phyloP scores from a whole-genome alignment of 2,113 vertebrate species.

The Rhinolophus sinicus region DNA sequence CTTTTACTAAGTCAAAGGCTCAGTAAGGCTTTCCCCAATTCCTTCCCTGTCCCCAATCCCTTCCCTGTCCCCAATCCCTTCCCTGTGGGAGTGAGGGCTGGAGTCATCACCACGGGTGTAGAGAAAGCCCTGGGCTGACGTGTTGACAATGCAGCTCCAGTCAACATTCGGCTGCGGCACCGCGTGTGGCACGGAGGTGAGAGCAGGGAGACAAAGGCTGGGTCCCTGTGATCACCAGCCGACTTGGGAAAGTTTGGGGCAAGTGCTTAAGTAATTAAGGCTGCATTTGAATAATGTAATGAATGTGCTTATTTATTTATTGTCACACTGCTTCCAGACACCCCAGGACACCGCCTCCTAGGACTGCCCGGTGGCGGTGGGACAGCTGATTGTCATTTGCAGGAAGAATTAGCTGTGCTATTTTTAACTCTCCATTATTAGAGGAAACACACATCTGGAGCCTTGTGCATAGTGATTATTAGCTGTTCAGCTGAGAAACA shows the following conservation, averaged over 20 bases:
- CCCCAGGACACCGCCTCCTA: not conserved
- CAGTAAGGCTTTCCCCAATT: too few relatives aligned
- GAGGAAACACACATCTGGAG: slow-evolving; percentile 69
- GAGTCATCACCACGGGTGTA: too few relatives aligned
- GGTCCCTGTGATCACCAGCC: slow-evolving; percentile 58
- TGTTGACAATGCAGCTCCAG: too few relatives aligned
- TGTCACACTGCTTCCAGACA: not conserved
- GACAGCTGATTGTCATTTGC: slow-evolving; percentile 39
- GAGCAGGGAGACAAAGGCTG: slow-evolving; percentile 56
- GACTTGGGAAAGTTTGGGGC: slow-evolving; percentile 66
- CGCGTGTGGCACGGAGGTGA: not conserved
- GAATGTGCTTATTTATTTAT: not conserved
- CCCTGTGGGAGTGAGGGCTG: too few relatives aligned
- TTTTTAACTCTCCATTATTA: slow-evolving; percentile 73
- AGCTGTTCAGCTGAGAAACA: slow-evolving; percentile 49
- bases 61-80: rapidly evolving
- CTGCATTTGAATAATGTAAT: slow-evolving; percentile 58
- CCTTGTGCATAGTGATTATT: slow-evolving; percentile 25
- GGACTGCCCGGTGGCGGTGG: not conserved
- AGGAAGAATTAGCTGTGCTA: slow-evolving; percentile 60
- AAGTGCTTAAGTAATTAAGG: slow-evolving; percentile 76
- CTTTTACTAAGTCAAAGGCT: not conserved
- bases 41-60: too few relatives aligned
- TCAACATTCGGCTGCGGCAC: too few relatives aligned
- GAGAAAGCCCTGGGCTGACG: too few relatives aligned